Evolutionary conservation across 2,113 vertebrate genomes (phyloP).

Genomic region (Ranitomeya variabilis): DNA sequence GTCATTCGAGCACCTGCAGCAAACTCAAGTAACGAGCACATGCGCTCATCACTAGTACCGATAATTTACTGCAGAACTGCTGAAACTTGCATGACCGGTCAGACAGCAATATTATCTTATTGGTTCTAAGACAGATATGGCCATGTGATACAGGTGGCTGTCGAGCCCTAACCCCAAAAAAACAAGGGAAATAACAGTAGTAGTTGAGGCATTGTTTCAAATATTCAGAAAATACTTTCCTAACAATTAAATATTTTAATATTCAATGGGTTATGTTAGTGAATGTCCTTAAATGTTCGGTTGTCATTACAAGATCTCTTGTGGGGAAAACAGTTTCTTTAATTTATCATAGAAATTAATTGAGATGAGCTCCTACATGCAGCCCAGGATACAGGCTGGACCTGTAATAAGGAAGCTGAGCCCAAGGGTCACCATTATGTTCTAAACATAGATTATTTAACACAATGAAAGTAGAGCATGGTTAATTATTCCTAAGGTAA

Average conservation of each 20-base stretch:
- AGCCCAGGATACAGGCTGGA: background rate
- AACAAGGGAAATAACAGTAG: background rate
- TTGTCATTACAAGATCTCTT: background rate
- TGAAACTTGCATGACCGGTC: no score
- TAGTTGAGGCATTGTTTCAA: background rate
- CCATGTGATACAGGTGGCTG: no score
- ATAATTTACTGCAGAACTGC: no score
- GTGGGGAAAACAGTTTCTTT: background rate
- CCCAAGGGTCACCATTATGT: background rate
- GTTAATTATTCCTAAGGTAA: conserved; percentile 5
- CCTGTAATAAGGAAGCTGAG: background rate
- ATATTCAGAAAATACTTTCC: background rate
- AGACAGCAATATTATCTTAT: background rate
- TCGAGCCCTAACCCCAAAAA: background rate
- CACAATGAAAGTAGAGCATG: background rate
- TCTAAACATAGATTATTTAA: background rate
- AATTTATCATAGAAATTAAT: background rate
- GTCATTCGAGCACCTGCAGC: no score
- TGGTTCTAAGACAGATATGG: no score
- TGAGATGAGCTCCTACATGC: background rate
- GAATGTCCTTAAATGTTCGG: background rate
- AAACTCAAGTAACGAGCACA: no score
- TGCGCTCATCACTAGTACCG: no score
- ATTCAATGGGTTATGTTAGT: background rate
- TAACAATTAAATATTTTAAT: background rate